A percentile compares a stretch with the other conserved stretches of the same genome.
These are phyloP conservation scores for Sphaerodactylus townsendi DNA, from an alignment of 2,113 vertebrate genomes.

Conservation along the genomic window DNA sequence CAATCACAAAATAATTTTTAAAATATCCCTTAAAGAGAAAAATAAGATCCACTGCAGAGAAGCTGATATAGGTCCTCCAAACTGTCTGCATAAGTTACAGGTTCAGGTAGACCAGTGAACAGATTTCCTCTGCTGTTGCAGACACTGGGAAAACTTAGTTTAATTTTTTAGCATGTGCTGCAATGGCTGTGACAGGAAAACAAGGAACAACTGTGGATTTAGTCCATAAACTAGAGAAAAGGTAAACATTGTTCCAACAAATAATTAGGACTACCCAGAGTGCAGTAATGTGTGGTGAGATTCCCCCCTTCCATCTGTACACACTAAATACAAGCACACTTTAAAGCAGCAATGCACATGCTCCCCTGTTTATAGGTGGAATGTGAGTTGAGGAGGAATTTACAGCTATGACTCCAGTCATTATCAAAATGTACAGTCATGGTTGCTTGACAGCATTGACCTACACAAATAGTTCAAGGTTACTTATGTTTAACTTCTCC, in stretches of 20 bases:
- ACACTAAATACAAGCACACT: too few species aligned
- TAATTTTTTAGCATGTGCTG: accelerated
- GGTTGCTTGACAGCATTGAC: too few species aligned
- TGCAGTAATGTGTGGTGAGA: too few species aligned
- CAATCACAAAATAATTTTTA: not conserved
- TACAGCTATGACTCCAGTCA: too few species aligned
- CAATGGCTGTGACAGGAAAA: accelerated
- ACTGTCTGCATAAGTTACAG: not conserved
- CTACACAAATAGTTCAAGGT: too few species aligned
- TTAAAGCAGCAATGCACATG: too few species aligned
- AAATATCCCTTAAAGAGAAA: not conserved
- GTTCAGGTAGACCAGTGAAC: not conserved
- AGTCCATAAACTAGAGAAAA: not conserved
- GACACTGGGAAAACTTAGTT: not conserved
- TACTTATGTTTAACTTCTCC: too few species aligned
- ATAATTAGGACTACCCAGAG: conserved; percentile 4
- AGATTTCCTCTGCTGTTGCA: not conserved
- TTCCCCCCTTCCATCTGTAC: too few species aligned
- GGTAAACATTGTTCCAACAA: not conserved
- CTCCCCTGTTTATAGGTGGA: too few species aligned
- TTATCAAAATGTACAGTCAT: too few species aligned
- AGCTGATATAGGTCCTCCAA: not conserved
- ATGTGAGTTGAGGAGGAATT: too few species aligned
- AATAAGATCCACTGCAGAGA: not conserved
- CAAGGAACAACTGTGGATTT: not conserved